Conservation (phyloP, 1,140 invertebrate genomes). For the Cepaea nemoralis region DNA sequence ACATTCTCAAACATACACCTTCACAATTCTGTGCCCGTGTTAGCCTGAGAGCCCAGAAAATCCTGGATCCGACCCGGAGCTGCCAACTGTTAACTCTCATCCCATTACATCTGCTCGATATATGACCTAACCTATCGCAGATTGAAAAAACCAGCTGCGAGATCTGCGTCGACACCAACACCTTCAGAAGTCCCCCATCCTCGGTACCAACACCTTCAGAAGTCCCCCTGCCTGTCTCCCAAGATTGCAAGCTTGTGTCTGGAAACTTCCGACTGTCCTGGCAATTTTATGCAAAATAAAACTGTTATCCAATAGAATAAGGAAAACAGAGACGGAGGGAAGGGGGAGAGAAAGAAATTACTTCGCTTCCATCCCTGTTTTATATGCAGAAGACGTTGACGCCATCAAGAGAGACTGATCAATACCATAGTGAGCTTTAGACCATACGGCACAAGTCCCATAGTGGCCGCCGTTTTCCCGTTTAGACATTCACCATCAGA, state of each 20-base stretch:
- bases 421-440: neutral
- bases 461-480: neutral
- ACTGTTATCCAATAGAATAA: neutral
- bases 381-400: constrained; percentile 16
- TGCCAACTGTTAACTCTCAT: too few species aligned
- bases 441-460: neutral
- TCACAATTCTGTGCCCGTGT: too few species aligned
- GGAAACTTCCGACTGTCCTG: neutral
- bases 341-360: neutral
- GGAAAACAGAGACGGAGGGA: neutral
- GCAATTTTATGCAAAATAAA: neutral
- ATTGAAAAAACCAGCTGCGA: neutral
- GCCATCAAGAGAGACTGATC: neutral
- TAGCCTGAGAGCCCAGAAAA: too few species aligned
- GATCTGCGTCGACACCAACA: neutral
- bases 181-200: neutral
- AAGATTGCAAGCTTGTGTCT: neutral
- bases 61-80: too few species aligned
- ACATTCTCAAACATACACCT: too few species aligned
- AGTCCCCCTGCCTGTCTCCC: neutral
- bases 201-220: neutral
- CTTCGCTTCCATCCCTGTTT: neutral
- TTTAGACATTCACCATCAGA: neutral
- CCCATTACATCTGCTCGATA: neutral
- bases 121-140: neutral